Evolutionary conservation across 1,140 invertebrate species (phyloP), one percentile per base, ranked within the genome.

Genomic region (Littorina saxatilis): DNA sequence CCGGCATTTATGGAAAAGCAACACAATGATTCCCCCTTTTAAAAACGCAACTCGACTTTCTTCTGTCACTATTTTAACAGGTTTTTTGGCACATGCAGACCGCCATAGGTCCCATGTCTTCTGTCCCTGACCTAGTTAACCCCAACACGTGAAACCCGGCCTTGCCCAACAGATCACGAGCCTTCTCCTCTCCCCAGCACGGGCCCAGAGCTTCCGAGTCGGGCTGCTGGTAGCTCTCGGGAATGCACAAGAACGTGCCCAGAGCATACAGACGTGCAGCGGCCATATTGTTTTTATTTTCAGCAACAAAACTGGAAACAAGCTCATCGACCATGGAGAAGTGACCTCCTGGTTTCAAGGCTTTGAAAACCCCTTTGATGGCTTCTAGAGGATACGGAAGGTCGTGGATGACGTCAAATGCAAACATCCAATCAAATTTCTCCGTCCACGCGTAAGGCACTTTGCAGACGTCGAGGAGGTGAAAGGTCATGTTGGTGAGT

Each of bases 401-500:
- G 55, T 78, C 75, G 52, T 78, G 75, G 58, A 78, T 78, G 23
- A 78, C 75, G 3, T 63, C 61, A 27, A 63, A 15, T 11, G 27
- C 5, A 13, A 32, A 27, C 11, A 63, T 7, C 61, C 61, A 63
- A 23, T 63, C 61, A 32, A 63, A 63, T 27, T 17, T 63, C 0
- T 17, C 27, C 61, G n/a, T 32, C 61, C 2, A 32, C 35, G 15
- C 37, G 20, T n/a, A 78, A 15, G 87, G 81, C 2, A 83, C 40
- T 32, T 85, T 58, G 61, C 74, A 66, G 17, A 82, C 81, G 80
- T 85, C 82, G 11, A 72, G 50, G 23, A 73, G 29, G 20, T 68
- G 32, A 58, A 86, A 81, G 39, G 72, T 55, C 39, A 83, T 47
- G 79, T 87, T 87, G 5, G 47, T 52, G 29, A 87, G 66, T 20